Base-by-base conservation (phyloP, 2,888 invertebrate species). In the Zaprionus bogoriensis region DNA sequence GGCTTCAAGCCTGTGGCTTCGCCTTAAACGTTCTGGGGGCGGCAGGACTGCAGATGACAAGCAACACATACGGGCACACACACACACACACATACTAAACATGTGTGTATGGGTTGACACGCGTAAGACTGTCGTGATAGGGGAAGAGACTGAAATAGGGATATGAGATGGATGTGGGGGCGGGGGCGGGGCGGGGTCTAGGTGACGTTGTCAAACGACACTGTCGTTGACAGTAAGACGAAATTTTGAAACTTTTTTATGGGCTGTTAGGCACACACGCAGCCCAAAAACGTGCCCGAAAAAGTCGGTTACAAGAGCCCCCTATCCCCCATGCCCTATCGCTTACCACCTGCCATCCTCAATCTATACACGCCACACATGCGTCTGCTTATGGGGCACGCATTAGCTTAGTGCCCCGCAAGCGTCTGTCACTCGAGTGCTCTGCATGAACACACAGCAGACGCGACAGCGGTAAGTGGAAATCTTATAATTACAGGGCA, bases 231-330 rank as follows among this genome's bases (percentile, higher is more conserved):
- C 74, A 64, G 51, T 67, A 55, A 57, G 55, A 42, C 53, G 41
- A 54, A 45, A 60, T 55, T 64, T 60, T 38, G 55, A 55, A 50
- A 53, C 59, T 38, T 57, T 36, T 53, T 83, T 73, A 67, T 76
- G 67, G 72, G 10, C 51, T 36, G 51, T 54, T 63, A 27, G 64
- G 4, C 41, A 36, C 65, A 45, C 74, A 70, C 61, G 64, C 62
- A 28, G 52, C 32, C 39, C 30, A 6, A 59, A 61, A 67, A 62
- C 74, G 74, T 71, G 71, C 51, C 51, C 44, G 5, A 17, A n/a
- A 10, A 20, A 47, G 45, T 27, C 53, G 12, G n/a, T 22, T n/a
- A n/a, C n/a, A n/a, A 20, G 30, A 36, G 27, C 25, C 27, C 22
- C 2, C 22, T 4, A 12, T 5, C 20, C 22, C n/a, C 1, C 58